These are phyloP conservation scores for Mustelus asterias DNA, from an alignment of 2,113 vertebrate genomes.

Conservation along the genomic window DNA sequence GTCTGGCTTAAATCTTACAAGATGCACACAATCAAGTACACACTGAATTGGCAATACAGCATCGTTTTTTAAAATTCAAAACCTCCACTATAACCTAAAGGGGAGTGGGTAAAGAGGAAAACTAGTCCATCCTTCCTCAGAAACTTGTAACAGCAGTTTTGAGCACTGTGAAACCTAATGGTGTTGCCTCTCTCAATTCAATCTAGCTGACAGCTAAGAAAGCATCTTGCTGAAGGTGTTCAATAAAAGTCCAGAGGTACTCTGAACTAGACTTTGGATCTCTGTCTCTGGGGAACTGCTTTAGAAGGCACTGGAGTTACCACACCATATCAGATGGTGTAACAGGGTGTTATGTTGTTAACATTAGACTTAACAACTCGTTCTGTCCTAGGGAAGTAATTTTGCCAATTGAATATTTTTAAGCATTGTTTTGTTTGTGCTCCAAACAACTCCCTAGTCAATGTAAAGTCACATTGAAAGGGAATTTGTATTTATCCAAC, in stretches of 20 bases:
- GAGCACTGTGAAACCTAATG: neutral
- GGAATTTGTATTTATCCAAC: neutral
- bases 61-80: no score
- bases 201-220: neutral
- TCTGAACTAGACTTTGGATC: neutral
- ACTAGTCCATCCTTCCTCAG: no score
- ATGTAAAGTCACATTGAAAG: neutral
- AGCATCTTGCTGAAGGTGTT: neutral
- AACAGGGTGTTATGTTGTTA: neutral
- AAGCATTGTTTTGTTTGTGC: neutral
- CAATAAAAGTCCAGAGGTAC: neutral
- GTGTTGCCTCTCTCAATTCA: neutral
- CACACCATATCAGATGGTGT: neutral
- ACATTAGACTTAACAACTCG: neutral
- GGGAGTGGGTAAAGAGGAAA: no score
- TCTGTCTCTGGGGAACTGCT: neutral
- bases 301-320: neutral
- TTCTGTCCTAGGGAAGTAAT: neutral
- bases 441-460: neutral
- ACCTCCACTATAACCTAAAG: no score
- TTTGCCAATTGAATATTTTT: neutral
- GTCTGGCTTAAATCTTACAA: no score
- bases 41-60: no score
- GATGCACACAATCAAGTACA: no score
- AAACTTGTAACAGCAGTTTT: neutral